Percentiles rank a stretch among this genome's conserved stretches.
phyloP scores from a whole-genome alignment of 2,888 invertebrate species.

The Andrena hattorfiana region DNA sequence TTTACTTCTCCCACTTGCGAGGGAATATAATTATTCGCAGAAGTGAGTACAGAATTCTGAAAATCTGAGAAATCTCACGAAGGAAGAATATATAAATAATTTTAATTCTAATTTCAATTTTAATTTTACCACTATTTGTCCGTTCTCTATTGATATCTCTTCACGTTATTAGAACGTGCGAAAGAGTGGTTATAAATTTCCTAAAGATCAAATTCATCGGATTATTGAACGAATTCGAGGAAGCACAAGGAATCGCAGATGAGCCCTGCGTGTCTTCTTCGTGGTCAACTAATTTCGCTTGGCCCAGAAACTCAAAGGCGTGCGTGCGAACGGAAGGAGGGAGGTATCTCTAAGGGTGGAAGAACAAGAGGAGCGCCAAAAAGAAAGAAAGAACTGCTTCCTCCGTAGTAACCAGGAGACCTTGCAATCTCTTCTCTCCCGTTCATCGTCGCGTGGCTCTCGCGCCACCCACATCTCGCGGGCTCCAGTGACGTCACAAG shows the following conservation, averaged over 20 bases:
- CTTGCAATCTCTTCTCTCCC: conserved; percentile 54
- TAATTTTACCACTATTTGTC: no score
- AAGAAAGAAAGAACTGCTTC: conserved; percentile 1
- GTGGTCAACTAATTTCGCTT: conserved; percentile 45
- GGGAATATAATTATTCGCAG: no score
- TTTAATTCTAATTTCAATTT: no score
- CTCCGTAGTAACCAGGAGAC: conserved; percentile 21
- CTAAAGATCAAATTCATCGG: background rate
- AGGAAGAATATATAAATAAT: no score
- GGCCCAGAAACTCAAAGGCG: conserved; percentile 38
- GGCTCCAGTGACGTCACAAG: conserved; percentile 74
- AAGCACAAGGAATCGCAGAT: background rate
- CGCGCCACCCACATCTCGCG: conserved; percentile 43
- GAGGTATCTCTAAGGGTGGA: background rate
- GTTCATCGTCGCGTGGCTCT: conserved; percentile 38
- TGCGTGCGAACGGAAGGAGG: conserved; percentile 1
- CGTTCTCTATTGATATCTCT: no score
- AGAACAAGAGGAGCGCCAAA: background rate
- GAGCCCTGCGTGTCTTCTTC: conserved; percentile 41
- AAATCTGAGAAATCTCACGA: no score
- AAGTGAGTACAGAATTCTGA: no score
- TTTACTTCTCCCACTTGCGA: no score
- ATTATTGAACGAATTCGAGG: background rate
- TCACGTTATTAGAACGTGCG: no score
- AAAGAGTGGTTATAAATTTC: background rate